phyloP scores from a whole-genome alignment of 2,888 invertebrate genomes.

The Macrophya annulata region DNA sequence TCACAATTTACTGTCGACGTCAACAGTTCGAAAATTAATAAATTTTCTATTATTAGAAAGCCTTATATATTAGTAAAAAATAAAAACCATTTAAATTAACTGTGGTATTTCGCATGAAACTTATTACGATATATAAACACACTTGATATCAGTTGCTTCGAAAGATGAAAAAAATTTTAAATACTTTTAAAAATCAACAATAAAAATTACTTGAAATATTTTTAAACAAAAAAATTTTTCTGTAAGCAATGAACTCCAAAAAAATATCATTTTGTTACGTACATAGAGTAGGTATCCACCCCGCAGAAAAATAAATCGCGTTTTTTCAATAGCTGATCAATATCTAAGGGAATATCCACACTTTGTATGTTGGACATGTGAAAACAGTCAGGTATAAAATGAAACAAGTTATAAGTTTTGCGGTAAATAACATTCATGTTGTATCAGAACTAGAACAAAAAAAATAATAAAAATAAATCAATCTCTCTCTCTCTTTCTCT shows the following conservation, averaged over 20 bases:
- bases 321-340: neutral
- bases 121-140: constrained; percentile 2
- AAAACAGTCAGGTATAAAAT: constrained; percentile 32
- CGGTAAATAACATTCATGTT: constrained; percentile 2
- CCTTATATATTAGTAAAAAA: neutral
- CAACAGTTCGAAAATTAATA: constrained; percentile 3
- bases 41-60: constrained; percentile 2
- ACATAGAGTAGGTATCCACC: constrained; percentile 30
- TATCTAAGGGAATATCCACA: neutral
- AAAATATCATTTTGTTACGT: neutral
- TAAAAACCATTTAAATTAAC: neutral
- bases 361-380: constrained; percentile 22
- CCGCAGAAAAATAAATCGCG: constrained; percentile 18
- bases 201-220: neutral
- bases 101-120: constrained; percentile 39
- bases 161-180: neutral
- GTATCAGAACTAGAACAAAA: constrained; percentile 52
- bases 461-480: constrained; percentile 57
- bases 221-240: neutral
- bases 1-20: constrained; percentile 9
- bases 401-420: constrained; percentile 14
- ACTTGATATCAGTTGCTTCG: neutral
- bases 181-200: constrained; percentile 6
- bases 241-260: neutral
- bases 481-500: constrained; percentile 56